Evolutionary conservation across 53 echinoderm and acorn worm species (phyloP), one percentile per base, ranked within the genome.

Genomic region (Paracentrotus lividus): DNA sequence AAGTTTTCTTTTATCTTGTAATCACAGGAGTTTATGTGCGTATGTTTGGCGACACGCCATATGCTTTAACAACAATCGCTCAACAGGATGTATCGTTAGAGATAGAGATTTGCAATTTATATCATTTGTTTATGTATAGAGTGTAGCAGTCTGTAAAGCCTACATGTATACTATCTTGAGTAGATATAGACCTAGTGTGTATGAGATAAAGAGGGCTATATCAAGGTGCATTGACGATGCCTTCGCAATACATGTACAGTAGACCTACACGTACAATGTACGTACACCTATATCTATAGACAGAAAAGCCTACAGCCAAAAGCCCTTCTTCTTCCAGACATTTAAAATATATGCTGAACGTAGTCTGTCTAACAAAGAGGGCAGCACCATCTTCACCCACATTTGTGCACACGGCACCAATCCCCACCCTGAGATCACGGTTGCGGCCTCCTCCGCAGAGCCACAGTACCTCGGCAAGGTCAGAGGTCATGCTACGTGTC

Each of bases 351-450:
- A 81, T 81, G 81, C 47, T 81, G 81, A 45, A 81, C 81, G 81
- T 81, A 81, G 42, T 45, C 44, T n/a, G 18, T 45, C 42, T 26
- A 47, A 81, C 81, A 81, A 44, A 45, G 81, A 81, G 81, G 81
- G 81, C 81, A 81, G 81, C 47, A 49, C 7, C 81, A 81, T 81
- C 47, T 81, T 81, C 81, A 49, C 81, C 81, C 27, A 45, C 24
- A 44, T 81, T 81, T 81, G n/a, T 81, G 81, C 81, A 81, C 81
- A 81, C 81, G 81, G 81, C 81, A 81, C 81, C n/a, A n/a, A 47
- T 40, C 72, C 40, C 72, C 72, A 72, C 72, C 72, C 40, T 40
- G 49, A 81, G 81, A 81, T 81, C 81, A 81, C 81, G 81, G 72
- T 40, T 72, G 72, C 72, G 72, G n/a, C 72, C 36, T 40, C 72